Evolutionary conservation across 1,140 invertebrate genomes (phyloP), one percentile per base, ranked within the genome.

Genomic region (Propsilocerus akamusi): DNA sequence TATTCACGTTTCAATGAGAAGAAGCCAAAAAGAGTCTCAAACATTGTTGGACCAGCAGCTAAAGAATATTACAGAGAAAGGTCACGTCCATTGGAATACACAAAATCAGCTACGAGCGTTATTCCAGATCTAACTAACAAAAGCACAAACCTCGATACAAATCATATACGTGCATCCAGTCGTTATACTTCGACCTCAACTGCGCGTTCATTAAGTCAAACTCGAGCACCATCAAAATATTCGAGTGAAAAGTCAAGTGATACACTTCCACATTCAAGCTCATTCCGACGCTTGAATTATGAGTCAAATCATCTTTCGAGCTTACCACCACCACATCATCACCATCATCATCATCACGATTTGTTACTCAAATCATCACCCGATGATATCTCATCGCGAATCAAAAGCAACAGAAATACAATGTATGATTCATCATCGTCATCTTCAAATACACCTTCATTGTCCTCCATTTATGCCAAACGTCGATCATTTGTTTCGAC

Each of bases 1-100:
- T 93, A 90, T 59, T 80, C 80, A 4, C 72, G 86, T 51, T 91
- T 91, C 59, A 90, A 91, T 57, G 83, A 86, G 56, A 76, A 81
- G 56, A 83, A 80, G 60, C 72, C 73, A 37, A 71, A 78, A 49
- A 66, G 73, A 53, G 74, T 74, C 55, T 75, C 72, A 57, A 72
- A 59, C 56, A 67, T 76, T 52, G 74, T 76, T 7, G 73, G 72
- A 48, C 73, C 74, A 1, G 59, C 57, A 11, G 68, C 68, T 3
- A 55, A 60, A 22, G 69, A 71, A 51, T 71, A 71, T 41, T 41
- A 41, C 22, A 14, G 34, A 17, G 34, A 41, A 41, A 14, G 34
- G 3, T 41, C 34, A 17, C 17, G 14, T 8, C 34, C 34, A 17
- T 7, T 41, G 1, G 34, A 41, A 41, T 41, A 41, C 22, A 41